These are phyloP conservation scores for Helobdella robusta DNA, from an alignment of 2,888 invertebrate genomes.

Conservation along the genomic window DNA sequence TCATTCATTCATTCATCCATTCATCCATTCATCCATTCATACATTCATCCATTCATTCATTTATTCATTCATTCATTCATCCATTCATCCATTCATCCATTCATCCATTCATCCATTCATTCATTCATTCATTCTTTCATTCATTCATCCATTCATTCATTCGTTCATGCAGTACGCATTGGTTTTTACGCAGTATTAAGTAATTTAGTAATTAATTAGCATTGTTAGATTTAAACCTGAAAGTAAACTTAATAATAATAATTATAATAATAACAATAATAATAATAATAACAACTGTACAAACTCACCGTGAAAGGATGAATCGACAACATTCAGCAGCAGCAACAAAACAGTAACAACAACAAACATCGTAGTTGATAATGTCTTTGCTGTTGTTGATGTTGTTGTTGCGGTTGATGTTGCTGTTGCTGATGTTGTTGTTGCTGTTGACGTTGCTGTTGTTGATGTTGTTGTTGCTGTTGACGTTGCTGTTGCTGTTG, in stretches of 20 bases:
- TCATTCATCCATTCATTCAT: conserved; percentile 2
- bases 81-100: conserved; percentile 3
- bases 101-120: conserved; percentile 3
- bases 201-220: not conserved
- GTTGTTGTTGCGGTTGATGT: too few relatives aligned
- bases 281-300: not conserved
- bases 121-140: conserved; percentile 1
- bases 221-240: not conserved
- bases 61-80: conserved; percentile 2
- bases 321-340: too few relatives aligned
- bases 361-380: too few relatives aligned
- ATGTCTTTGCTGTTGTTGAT: too few relatives aligned
- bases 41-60: conserved; percentile 1
- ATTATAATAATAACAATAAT: not conserved
- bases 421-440: too few relatives aligned
- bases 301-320: too few relatives aligned
- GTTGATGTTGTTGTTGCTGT: too few relatives aligned
- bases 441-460: too few relatives aligned
- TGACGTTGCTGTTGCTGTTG: too few relatives aligned
- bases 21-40: conserved; percentile 3
- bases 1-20: conserved; percentile 2
- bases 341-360: too few relatives aligned
- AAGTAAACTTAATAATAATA: not conserved
- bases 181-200: not conserved
- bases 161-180: too few relatives aligned